phyloP scores from a whole-genome alignment of 2,888 invertebrate genomes.

The Acrocera orbiculus region DNA sequence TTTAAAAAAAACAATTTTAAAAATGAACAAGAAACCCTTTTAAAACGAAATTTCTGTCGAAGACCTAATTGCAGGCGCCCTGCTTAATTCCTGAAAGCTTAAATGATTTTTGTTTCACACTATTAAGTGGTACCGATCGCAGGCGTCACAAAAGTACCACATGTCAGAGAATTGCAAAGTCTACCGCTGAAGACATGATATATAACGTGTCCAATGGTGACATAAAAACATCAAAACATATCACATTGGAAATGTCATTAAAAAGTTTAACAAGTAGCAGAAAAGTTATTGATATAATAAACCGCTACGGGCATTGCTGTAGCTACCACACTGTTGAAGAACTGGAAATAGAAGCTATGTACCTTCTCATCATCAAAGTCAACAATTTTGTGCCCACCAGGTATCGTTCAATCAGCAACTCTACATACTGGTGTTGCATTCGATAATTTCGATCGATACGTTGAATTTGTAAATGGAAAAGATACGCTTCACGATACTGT shows the following conservation, averaged over 20 bases:
- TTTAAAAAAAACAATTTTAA: constrained; percentile 1
- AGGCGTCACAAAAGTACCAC: not conserved
- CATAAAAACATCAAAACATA: too few species aligned
- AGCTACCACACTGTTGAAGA: too few species aligned
- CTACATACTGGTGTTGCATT: too few species aligned
- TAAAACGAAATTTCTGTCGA: not conserved
- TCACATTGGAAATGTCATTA: too few species aligned
- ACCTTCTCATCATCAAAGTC: too few species aligned
- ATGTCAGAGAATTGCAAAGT: not conserved
- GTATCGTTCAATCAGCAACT: too few species aligned
- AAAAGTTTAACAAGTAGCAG: too few species aligned
- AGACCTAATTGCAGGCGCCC: not conserved
- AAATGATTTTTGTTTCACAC: not conserved
- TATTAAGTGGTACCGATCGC: not conserved
- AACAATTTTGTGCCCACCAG: too few species aligned
- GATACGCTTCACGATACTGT: too few species aligned
- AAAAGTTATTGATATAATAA: too few species aligned
- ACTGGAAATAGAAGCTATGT: too few species aligned
- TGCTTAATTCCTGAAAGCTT: not conserved
- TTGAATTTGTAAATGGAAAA: not conserved
- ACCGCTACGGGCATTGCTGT: too few species aligned
- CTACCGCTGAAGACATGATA: constrained; percentile 3
- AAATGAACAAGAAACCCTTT: constrained; percentile 1
- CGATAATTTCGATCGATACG: not conserved
- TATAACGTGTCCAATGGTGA: constrained; percentile 1